Percentiles rank a stretch among this genome's conserved stretches.
Conservation (phyloP, 1,140 invertebrate species). For the Aphaenogaster ashmeadi region DNA sequence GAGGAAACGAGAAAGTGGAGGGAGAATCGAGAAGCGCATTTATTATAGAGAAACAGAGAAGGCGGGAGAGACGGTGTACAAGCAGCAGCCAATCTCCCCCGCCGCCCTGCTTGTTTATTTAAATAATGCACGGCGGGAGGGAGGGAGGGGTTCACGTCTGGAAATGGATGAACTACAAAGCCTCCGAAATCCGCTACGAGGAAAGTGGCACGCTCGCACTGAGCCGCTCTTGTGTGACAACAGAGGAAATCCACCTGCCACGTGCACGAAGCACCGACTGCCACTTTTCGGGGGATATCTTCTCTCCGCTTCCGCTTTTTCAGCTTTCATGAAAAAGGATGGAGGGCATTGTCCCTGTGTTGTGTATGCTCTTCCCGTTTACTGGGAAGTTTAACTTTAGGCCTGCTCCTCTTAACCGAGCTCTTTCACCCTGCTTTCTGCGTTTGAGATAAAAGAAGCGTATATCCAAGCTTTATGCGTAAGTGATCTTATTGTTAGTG, state of each 20-base stretch:
- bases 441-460: constrained; percentile 11
- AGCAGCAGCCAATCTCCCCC: constrained; percentile 82
- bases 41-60: constrained; percentile 63
- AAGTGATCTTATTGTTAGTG: not conserved
- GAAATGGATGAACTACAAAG: constrained; percentile 86
- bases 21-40: constrained; percentile 61
- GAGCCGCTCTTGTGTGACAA: constrained; percentile 72
- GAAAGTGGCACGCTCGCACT: constrained; percentile 30
- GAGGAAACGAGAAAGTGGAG: constrained; percentile 41
- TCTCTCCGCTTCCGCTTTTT: constrained; percentile 45
- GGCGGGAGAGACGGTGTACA: constrained; percentile 42
- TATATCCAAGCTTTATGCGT: not conserved
- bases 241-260: constrained; percentile 83
- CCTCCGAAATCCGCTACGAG: constrained; percentile 81
- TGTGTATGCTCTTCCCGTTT: constrained; percentile 8
- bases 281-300: constrained; percentile 64
- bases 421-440: not conserved
- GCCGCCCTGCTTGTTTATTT: constrained; percentile 84
- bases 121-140: constrained; percentile 84
- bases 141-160: constrained; percentile 68
- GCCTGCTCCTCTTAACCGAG: not conserved
- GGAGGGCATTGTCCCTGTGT: constrained; percentile 29
- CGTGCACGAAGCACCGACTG: constrained; percentile 65
- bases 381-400: constrained; percentile 59
- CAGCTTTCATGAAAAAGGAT: constrained; percentile 15